These are phyloP conservation scores for Chelonus formosanus DNA, from an alignment of 2,888 invertebrate species.

Conservation along the genomic window DNA sequence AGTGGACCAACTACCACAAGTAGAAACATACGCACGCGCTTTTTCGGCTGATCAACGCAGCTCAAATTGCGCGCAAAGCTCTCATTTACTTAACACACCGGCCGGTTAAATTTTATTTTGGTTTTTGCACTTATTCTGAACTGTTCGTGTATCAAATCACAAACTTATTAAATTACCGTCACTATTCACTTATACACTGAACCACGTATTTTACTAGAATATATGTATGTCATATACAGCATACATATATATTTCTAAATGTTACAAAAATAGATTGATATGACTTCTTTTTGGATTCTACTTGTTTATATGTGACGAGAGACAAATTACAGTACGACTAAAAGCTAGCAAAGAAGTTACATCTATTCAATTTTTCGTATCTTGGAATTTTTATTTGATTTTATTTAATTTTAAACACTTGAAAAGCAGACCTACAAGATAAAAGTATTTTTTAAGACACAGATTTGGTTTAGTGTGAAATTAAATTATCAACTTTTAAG, in stretches of 20 bases:
- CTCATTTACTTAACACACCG: constrained; percentile 59
- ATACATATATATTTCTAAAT: constrained; percentile 1
- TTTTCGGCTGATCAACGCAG: constrained; percentile 45
- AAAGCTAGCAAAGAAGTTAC: background rate
- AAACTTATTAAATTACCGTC: constrained; percentile 11
- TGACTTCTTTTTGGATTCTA: background rate
- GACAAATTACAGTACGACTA: no score
- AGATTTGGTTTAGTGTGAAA: no score
- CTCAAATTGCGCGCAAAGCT: constrained; percentile 57
- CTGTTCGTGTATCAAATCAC: constrained; percentile 45
- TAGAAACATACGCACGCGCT: constrained; percentile 49
- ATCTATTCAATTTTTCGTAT: background rate
- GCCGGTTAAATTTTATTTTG: constrained; percentile 59
- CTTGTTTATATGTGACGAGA: no score
- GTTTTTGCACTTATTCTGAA: constrained; percentile 60
- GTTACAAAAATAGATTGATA: background rate
- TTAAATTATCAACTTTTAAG: no score
- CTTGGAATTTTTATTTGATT: background rate
- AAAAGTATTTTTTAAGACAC: no score
- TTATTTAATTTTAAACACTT: no score
- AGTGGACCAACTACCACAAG: constrained; percentile 29
- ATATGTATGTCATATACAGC: constrained; percentile 7
- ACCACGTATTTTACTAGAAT: constrained; percentile 1
- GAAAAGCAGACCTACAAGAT: no score
- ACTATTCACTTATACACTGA: background rate